Evolutionary conservation across 2,888 invertebrate species (phyloP).

Genomic region (Tipula unca): DNA sequence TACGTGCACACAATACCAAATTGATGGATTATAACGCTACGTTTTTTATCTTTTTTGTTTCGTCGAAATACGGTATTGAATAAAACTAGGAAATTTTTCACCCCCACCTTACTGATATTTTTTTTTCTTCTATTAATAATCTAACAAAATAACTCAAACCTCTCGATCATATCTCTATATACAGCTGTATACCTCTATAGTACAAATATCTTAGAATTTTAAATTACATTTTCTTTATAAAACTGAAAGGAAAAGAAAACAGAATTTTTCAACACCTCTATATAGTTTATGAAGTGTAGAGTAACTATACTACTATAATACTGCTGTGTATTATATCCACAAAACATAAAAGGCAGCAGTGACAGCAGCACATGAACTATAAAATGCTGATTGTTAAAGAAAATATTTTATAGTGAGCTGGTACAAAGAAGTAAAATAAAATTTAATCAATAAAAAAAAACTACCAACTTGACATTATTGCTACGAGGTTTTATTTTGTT

Average conservation of each 20-base stretch:
- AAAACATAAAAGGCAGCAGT: neutral
- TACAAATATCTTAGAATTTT: neutral
- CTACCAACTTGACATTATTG: neutral
- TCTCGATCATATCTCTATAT: neutral
- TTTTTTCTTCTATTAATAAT: neutral
- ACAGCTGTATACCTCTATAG: neutral
- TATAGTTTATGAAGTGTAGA: neutral
- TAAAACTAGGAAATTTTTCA: neutral
- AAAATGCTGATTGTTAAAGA: neutral
- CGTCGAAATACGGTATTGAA: neutral
- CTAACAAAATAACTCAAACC: neutral
- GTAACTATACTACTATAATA: too few species aligned
- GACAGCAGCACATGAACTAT: neutral
- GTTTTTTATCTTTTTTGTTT: neutral
- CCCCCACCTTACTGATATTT: neutral
- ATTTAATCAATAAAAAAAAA: neutral
- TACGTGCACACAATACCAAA: conserved; percentile 8
- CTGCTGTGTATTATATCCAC: neutral
- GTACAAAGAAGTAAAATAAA: neutral
- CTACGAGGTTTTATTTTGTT: neutral
- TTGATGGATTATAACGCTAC: neutral
- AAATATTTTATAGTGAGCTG: neutral
- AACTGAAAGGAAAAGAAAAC: neutral
- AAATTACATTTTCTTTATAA: neutral
- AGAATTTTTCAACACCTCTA: neutral